Conservation (phyloP, 2,797 vertebrate genomes). For the Hypotaenidia okinawae region DNA sequence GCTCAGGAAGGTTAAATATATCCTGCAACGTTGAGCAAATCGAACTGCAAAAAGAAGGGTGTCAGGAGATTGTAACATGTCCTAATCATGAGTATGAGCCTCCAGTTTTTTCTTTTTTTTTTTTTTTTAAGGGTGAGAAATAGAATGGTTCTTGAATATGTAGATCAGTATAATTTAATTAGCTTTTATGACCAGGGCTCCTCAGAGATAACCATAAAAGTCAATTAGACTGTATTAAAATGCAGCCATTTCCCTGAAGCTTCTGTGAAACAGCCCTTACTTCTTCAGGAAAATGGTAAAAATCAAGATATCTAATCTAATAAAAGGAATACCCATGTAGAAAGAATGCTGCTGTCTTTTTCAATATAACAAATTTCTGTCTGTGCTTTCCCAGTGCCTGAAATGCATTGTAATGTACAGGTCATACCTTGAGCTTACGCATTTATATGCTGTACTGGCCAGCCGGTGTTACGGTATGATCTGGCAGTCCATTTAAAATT, state of each 20-base stretch:
- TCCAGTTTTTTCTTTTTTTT: neutral
- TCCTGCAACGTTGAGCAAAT: neutral
- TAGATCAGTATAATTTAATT: conserved; percentile 79
- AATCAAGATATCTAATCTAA: conserved; percentile 9
- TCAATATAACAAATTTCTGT: neutral
- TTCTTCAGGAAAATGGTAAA: conserved; percentile 34
- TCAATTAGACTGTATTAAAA: conserved; percentile 76
- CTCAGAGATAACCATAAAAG: conserved; percentile 72
- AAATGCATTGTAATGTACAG: neutral
- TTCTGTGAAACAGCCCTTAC: conserved; percentile 47
- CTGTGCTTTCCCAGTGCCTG: neutral
- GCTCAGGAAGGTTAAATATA: conserved; percentile 13
- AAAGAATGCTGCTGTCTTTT: neutral
- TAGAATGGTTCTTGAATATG: conserved; percentile 69
- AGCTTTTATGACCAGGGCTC: conserved; percentile 75
- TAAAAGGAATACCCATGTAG: neutral
- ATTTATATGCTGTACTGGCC: neutral
- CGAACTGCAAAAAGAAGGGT: neutral
- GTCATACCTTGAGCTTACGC: neutral
- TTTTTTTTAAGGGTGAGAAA: conserved; percentile 41
- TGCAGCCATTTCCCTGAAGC: conserved; percentile 64
- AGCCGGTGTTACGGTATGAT: neutral
- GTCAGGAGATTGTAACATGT: neutral
- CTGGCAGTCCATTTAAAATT: neutral
- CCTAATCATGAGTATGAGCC: neutral